phyloP scores from a whole-genome alignment of 1,140 invertebrate genomes.

The Cyclina sinensis region DNA sequence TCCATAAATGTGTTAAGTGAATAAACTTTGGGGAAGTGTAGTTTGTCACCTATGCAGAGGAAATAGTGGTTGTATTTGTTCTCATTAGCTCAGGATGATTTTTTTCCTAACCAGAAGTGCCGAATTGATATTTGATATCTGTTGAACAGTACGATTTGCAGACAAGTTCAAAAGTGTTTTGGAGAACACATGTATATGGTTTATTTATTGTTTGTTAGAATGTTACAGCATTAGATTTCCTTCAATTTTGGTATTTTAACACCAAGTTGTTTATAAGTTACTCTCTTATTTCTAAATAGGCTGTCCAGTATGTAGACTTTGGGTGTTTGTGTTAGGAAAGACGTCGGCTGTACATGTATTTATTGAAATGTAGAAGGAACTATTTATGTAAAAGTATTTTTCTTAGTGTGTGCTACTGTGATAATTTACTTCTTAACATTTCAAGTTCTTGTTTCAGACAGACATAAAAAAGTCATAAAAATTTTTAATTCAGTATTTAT shows the following conservation, averaged over 20 bases:
- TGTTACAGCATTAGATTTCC: neutral
- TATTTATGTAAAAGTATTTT: slow-evolving; percentile 21
- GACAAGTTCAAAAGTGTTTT: neutral
- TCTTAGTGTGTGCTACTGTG: slow-evolving; percentile 19
- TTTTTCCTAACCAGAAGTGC: slow-evolving; percentile 33
- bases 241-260: neutral
- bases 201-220: slow-evolving; percentile 8
- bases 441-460: slow-evolving; percentile 39
- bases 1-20: neutral
- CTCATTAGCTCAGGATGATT: neutral
- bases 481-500: neutral
- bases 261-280: too few relatives aligned
- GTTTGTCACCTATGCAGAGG: neutral
- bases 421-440: slow-evolving; percentile 7
- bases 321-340: too few relatives aligned
- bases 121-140: slow-evolving; percentile 31
- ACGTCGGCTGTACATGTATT: neutral
- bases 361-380: neutral
- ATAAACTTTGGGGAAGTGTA: neutral
- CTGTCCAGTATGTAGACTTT: too few relatives aligned
- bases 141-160: neutral
- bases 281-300: too few relatives aligned
- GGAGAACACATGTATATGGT: neutral
- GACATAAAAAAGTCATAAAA: neutral
- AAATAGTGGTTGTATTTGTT: neutral